Conservation (phyloP, 2,797 vertebrate species). For the Triplophysa bombifrons region DNA sequence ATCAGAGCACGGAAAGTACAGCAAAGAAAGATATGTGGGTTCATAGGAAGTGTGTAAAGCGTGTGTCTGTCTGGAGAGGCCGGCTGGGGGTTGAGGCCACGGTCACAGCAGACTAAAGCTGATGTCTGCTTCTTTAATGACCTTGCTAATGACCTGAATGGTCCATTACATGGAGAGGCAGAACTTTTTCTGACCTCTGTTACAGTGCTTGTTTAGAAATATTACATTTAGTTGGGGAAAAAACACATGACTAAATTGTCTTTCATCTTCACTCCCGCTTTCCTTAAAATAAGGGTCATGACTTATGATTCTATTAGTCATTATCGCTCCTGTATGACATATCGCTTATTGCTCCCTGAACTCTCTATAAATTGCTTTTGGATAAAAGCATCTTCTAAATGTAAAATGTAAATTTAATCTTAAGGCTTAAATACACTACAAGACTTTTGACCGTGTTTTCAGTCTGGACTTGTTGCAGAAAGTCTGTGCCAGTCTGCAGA, state of each 20-base stretch:
- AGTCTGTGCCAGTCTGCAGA: no score
- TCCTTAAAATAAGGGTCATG: neutral
- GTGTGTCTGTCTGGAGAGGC: constrained; percentile 19
- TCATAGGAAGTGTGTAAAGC: constrained; percentile 45
- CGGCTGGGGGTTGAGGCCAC: constrained; percentile 47
- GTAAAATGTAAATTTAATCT: no score
- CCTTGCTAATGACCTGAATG: constrained; percentile 73
- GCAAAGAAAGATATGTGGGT: constrained; percentile 58
- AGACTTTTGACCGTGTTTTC: no score
- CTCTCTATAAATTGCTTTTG: no score
- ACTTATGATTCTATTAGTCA: neutral
- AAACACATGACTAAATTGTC: neutral
- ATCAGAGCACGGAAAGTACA: constrained; percentile 63
- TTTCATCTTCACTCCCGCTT: neutral
- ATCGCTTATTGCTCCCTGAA: no score
- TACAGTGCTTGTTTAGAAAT: constrained; percentile 21
- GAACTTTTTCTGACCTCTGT: constrained; percentile 70
- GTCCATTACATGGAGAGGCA: constrained; percentile 71
- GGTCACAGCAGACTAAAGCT: constrained; percentile 49
- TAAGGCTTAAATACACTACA: no score
- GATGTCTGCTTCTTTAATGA: constrained; percentile 64
- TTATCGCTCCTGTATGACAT: no score
- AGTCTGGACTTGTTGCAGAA: no score
- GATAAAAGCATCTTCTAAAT: no score
- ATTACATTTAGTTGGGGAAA: constrained; percentile 19